A percentile compares a stretch with the other conserved stretches of the same genome.
Evolutionary conservation across 1,140 invertebrate species (phyloP).

Genomic region (Aphelinus atriplicis): DNA sequence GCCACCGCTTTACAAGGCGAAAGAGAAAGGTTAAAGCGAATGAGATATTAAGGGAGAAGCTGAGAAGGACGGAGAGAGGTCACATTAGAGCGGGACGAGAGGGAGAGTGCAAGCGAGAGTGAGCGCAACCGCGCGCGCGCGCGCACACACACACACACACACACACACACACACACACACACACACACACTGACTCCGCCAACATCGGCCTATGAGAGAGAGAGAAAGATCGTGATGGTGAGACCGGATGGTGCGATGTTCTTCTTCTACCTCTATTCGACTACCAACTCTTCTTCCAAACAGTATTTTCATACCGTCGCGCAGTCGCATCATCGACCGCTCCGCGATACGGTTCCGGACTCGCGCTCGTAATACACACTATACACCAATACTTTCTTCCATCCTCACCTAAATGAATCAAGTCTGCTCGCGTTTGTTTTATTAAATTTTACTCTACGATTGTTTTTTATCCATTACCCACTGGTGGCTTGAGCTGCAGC

Average conservation of each 20-base stretch:
- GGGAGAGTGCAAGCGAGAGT: slow-evolving; percentile 23
- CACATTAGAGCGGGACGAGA: slow-evolving; percentile 21
- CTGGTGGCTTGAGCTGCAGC: neutral
- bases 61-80: slow-evolving; percentile 35
- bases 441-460: neutral
- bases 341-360: slow-evolving; percentile 22
- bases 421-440: neutral
- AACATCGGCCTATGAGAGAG: neutral
- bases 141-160: too few relatives aligned
- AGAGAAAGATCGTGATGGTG: slow-evolving; percentile 12
- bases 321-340: slow-evolving; percentile 33
- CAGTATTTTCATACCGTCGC: slow-evolving; percentile 19
- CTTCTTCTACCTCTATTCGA: slow-evolving; percentile 27
- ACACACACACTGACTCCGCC: too few relatives aligned
- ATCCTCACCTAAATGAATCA: neutral
- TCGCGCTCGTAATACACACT: neutral
- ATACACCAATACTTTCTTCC: neutral
- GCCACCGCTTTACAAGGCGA: slow-evolving; percentile 4
- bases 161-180: too few relatives aligned
- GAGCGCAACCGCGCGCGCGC: too few relatives aligned
- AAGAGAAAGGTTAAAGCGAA: slow-evolving; percentile 39
- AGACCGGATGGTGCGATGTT: slow-evolving; percentile 33
- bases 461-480: neutral
- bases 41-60: slow-evolving; percentile 33
- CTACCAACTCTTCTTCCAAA: slow-evolving; percentile 23